Percentiles rank a stretch among this genome's conserved stretches.
Conservation (phyloP, 2,113 vertebrate genomes). For the Pelvicachromis taeniatus region DNA sequence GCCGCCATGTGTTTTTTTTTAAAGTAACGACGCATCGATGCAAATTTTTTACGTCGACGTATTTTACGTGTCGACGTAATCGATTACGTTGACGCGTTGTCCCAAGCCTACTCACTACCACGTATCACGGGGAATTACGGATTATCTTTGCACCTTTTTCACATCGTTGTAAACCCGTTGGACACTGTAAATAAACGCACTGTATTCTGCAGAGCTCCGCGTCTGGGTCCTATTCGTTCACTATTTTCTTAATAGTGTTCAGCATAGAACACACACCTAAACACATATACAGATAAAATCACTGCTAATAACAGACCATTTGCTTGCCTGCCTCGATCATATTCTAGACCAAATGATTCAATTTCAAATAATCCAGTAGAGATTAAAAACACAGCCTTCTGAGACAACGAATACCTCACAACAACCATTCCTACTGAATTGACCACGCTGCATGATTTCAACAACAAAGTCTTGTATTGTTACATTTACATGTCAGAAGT, state of each 20-base stretch:
- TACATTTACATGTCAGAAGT: not conserved
- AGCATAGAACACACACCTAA: not conserved
- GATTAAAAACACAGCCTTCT: not conserved
- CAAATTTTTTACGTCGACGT: no score
- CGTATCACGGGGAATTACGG: no score
- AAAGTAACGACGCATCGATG: no score
- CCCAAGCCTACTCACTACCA: no score
- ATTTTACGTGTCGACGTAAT: no score
- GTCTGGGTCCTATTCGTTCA: no score
- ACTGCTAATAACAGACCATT: not conserved
- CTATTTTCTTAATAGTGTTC: not conserved
- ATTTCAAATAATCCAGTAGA: not conserved
- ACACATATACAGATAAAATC: not conserved
- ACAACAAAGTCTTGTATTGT: not conserved
- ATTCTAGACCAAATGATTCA: not conserved
- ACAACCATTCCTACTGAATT: not conserved
- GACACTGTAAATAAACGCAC: no score
- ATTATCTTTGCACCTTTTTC: no score
- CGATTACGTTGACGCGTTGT: no score
- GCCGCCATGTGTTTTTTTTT: no score
- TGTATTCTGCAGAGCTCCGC: no score
- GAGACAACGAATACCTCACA: not conserved
- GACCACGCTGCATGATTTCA: not conserved
- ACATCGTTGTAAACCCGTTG: no score
- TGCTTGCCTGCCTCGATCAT: not conserved